Conservation (phyloP, 2,113 vertebrate species). For the Dolichotis patagonum region DNA sequence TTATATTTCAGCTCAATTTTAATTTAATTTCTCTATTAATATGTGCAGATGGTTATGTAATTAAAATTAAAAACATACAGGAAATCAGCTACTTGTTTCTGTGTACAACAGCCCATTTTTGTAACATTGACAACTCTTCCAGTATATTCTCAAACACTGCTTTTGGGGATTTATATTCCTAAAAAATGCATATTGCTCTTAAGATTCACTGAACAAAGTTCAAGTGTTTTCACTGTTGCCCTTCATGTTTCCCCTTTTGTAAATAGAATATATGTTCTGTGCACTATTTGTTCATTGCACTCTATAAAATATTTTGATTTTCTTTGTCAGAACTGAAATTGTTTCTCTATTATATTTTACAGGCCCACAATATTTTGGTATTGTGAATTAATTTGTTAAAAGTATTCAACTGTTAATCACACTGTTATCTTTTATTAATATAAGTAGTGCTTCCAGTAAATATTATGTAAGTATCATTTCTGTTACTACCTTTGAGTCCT, state of each 20-base stretch:
- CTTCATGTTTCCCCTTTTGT: neutral
- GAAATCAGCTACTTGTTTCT: neutral
- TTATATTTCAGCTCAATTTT: neutral
- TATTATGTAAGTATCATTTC: neutral
- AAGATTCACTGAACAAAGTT: neutral
- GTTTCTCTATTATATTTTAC: neutral
- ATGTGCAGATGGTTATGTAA: neutral
- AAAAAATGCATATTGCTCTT: neutral
- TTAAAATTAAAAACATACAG: conserved; percentile 10
- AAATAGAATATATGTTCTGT: neutral
- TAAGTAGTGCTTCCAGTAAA: neutral
- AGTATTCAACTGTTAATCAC: neutral
- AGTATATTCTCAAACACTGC: neutral
- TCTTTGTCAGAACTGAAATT: neutral
- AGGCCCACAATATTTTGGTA: neutral
- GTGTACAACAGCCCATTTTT: neutral
- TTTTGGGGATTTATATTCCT: neutral
- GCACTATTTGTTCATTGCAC: neutral
- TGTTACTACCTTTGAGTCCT: neutral
- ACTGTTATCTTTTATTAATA: neutral
- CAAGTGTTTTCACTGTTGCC: neutral
- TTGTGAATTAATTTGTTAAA: neutral
- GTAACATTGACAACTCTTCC: neutral
- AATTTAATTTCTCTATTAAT: conserved; percentile 4
- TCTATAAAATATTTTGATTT: neutral